Evolutionary conservation across 2,797 vertebrate species (phyloP), one percentile per base, ranked within the genome.

Genomic region (Otolemur crassicaudatus): DNA sequence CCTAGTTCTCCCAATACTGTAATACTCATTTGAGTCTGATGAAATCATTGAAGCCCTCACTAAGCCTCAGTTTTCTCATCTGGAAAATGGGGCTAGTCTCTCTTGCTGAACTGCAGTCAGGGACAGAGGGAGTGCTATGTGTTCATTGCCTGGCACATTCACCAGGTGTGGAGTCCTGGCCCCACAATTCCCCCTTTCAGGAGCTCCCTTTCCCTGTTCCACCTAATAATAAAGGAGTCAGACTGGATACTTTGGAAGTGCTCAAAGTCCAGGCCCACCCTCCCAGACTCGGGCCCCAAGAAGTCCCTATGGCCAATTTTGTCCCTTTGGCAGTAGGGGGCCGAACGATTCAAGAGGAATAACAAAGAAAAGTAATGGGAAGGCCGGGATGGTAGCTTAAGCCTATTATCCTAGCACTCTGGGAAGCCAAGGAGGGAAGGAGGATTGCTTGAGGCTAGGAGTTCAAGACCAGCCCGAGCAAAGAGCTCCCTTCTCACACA

Each of bases 21-120:
- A 25, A 46, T 0, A 23, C 43, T 37, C 9, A 4, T 22, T 29
- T 27, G 79, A 80, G 11, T 82, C 20, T 17, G 58, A 91, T 70
- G 53, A 87, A 86, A 76, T 81, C 81, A 58, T 49, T 80, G 40
- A 25, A 9, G 22, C 7, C 43, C 67, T 87, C 27, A 12, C 14
- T n/a, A 37, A 16, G 31, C 67, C 83, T 85, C 69, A 8, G 43
- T 93, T 61, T 91, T 43, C 29, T 87, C 83, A 7, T 23, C 84
- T 92, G 34, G 49, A 65, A 73, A 70, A 86, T 12, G 79, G 27
- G 43, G 34, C 16, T 58, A 34, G 22, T 8, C 0, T 37, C 6
- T 69, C 7, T 8, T 16, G n/a, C 29, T n/a, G 60, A 75, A 16
- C 3, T 0, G 27, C 40, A 0, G 0, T 46, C 1, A 58, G 8